Base-by-base conservation (phyloP, 37 sponge, comb jelly and placozoan genomes). In the Mnemiopsis leidyi region DNA sequence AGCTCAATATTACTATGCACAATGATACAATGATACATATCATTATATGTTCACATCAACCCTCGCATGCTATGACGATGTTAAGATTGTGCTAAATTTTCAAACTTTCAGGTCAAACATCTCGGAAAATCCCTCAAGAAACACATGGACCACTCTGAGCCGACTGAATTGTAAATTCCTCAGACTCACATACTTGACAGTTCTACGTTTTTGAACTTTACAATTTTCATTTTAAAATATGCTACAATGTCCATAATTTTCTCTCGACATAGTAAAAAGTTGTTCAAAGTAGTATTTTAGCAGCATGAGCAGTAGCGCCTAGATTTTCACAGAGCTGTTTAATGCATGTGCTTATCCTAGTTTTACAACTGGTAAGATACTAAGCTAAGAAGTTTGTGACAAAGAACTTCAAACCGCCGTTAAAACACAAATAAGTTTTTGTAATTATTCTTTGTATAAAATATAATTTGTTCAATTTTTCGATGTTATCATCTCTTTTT, bases 81-180 rank as follows among this genome's bases (percentile, higher is more conserved):
- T n/a, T n/a, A n/a, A n/a, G n/a, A n/a, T n/a, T n/a, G n/a, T 29
- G 75, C 82, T 79, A 79, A 79, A 32, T 32, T 35, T 36, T 33
- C 34, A 23, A 79, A 29, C 3, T 85, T 85, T 40, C 90, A 85
- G 90, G 35, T 85, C 23, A 38, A 85, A 85, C 90, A 85, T 85
- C 48, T 85, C 0, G 90, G 90, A 39, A 85, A 29, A 9, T 85
- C 90, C 0, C 90, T 85, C 48, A 85, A 85, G 90, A 85, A 85
- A 23, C 90, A 85, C 90, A 85, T 85, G 90, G 90, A 85, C 61
- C 90, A 85, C 48, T 85, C 90, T 21, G 90, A 85, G 7, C 90
- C 90, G 25, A 33, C 90, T 33, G 90, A 85, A 33, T 40, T 85
- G 33, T 85, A 71, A 18, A 71, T 18, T 25, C 30, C 7, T 28